Conservation (phyloP, 2,113 vertebrate genomes). For the Garra rufa region DNA sequence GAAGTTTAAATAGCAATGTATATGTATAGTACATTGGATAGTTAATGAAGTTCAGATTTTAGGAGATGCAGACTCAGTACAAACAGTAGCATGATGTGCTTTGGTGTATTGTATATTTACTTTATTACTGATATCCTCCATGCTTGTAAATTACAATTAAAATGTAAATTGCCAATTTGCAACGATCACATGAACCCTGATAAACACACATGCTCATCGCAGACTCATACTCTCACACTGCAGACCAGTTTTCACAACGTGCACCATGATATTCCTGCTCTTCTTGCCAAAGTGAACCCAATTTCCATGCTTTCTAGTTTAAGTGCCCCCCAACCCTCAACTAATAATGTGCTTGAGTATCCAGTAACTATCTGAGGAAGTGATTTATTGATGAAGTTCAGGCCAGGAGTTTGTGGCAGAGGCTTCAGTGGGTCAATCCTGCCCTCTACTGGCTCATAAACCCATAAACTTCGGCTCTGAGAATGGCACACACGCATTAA, state of each 20-base stretch:
- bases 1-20: background rate
- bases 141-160: background rate
- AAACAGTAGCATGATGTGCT: background rate
- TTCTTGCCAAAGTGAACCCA: conserved; percentile 80
- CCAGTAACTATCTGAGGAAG: conserved; percentile 80
- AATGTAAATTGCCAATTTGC: background rate
- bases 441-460: conserved; percentile 77
- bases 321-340: conserved; percentile 74
- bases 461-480: background rate
- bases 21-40: background rate
- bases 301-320: conserved; percentile 78
- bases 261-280: conserved; percentile 78
- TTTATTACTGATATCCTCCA: too few relatives aligned
- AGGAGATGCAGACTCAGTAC: background rate
- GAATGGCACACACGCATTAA: background rate
- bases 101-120: background rate
- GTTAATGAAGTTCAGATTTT: background rate
- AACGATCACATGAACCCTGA: background rate
- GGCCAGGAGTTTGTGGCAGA: conserved; percentile 47
- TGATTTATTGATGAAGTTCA: conserved; percentile 81
- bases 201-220: background rate
- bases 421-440: conserved; percentile 75
- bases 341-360: conserved; percentile 82
- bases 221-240: background rate
- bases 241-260: conserved; percentile 67